Conservation (phyloP, 92 coral and sea anemone species). For the Siderastrea radians region DNA sequence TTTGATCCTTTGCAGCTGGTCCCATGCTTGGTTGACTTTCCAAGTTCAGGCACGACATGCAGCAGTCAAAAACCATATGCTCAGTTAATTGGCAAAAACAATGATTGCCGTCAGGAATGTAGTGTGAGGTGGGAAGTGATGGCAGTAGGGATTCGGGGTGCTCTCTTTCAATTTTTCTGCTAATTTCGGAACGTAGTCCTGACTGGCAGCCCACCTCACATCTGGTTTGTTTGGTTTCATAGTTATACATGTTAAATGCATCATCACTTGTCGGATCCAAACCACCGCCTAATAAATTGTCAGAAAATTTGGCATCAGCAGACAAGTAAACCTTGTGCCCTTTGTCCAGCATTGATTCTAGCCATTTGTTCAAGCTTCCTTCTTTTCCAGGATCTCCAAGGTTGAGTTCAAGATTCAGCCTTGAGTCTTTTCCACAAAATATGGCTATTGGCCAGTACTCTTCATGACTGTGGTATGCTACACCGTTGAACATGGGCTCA, state of each 20-base stretch:
- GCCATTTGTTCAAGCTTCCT: constrained; percentile 51
- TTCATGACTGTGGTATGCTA: constrained; percentile 57
- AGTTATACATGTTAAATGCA: constrained; percentile 51
- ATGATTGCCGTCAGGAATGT: constrained; percentile 39
- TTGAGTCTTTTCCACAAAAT: constrained; percentile 56
- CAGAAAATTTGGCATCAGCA: constrained; percentile 49
- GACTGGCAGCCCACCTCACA: constrained; percentile 32
- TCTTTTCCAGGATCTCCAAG: constrained; percentile 32
- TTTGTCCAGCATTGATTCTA: constrained; percentile 14
- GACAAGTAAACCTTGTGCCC: constrained; percentile 47
- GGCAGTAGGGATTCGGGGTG: constrained; percentile 56
- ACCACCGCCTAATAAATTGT: constrained; percentile 51
- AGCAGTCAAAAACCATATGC: background rate
- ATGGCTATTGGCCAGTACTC: constrained; percentile 69
- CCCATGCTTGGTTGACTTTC: constrained; percentile 7
- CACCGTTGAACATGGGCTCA: constrained; percentile 30
- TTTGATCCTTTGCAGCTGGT: background rate
- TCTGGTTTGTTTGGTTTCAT: constrained; percentile 54
- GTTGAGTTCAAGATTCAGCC: constrained; percentile 60
- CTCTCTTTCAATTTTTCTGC: constrained; percentile 42
- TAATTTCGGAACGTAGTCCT: constrained; percentile 59
- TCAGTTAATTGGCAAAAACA: background rate
- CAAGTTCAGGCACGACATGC: background rate
- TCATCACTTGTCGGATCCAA: constrained; percentile 56
- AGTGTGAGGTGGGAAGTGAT: constrained; percentile 23